These are phyloP conservation scores for Macrosiphum euphorbiae DNA, from an alignment of 2,888 invertebrate genomes.

Conservation along the genomic window DNA sequence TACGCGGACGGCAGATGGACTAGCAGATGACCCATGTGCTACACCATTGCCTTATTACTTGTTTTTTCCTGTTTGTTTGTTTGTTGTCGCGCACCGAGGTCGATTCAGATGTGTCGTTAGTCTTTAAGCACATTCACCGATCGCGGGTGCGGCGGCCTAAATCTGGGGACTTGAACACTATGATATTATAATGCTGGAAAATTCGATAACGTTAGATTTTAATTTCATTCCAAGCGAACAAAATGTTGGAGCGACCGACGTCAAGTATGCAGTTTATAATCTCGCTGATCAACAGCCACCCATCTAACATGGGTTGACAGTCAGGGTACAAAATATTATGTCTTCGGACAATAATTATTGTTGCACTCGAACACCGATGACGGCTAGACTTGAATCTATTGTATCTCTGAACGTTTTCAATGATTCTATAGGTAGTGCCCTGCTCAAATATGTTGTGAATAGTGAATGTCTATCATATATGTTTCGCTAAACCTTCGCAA, in stretches of 20 bases:
- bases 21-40: too few relatives aligned
- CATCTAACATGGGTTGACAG: too few relatives aligned
- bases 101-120: background rate
- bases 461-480: background rate
- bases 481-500: background rate
- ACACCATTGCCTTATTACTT: too few relatives aligned
- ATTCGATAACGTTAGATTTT: background rate
- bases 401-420: background rate
- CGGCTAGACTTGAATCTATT: background rate
- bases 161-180: background rate
- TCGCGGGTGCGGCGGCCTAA: too few relatives aligned
- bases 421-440: background rate
- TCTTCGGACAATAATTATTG: background rate
- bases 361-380: background rate
- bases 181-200: too few relatives aligned
- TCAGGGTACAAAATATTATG: background rate
- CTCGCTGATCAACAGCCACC: background rate
- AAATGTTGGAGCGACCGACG: background rate
- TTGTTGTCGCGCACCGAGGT: background rate
- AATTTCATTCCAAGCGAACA: background rate
- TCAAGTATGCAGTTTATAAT: background rate
- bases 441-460: background rate
- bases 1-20: too few relatives aligned
- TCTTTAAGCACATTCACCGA: background rate
- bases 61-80: background rate